Percentiles rank a stretch among this genome's conserved stretches.
Conservation (phyloP, 2,888 invertebrate species). For the Eupeodes luniger region DNA sequence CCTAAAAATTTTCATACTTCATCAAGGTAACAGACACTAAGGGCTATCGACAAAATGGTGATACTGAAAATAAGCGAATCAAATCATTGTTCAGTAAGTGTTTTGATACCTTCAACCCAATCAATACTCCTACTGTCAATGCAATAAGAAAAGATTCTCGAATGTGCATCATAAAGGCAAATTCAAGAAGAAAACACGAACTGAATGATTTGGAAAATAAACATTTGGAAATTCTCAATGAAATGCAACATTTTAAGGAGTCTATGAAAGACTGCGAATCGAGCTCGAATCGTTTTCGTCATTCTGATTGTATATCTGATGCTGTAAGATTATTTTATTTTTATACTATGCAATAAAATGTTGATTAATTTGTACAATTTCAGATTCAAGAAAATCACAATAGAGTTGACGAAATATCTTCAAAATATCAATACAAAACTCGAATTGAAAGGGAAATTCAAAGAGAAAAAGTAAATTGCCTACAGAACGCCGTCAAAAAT, state of each 20-base stretch:
- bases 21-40: not conserved
- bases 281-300: not conserved
- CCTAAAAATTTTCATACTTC: not conserved
- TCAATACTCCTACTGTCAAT: not conserved
- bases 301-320: not conserved
- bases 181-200: not conserved
- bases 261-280: not conserved
- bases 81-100: not conserved
- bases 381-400: not conserved
- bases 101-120: not conserved
- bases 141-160: not conserved
- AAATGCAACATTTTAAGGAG: not conserved
- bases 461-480: not conserved
- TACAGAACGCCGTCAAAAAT: not conserved
- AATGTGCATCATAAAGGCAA: not conserved
- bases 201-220: not conserved
- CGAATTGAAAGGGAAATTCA: not conserved
- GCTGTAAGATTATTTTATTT: not conserved
- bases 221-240: not conserved
- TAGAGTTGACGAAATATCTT: not conserved
- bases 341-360: not conserved
- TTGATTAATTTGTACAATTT: not conserved
- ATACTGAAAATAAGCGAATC: not conserved
- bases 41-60: not conserved
- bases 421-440: not conserved